Base-by-base conservation (phyloP, 2,113 vertebrate species). In the Uria aalge region DNA sequence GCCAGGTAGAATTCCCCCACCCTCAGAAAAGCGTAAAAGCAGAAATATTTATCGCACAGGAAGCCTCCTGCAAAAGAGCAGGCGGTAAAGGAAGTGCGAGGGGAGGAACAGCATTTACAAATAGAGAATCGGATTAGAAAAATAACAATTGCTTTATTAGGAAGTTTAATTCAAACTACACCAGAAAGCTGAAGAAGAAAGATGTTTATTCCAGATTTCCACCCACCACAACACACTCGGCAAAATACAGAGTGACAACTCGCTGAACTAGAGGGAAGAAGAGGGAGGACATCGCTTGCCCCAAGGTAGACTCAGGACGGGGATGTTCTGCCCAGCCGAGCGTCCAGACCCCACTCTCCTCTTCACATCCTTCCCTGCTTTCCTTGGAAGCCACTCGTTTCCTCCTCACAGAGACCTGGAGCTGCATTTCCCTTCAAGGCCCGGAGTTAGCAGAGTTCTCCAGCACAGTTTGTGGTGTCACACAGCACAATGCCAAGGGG, bases 271-370 rank as follows among this genome's bases (percentile, higher is more conserved):
- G 52, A 1, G 13, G 85, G 66, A 4, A 30, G 78, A 32, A 38
- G 11, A 5, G 47, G 55, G 59, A 32, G 38, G 26, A 11, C 11
- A 0, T 2, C 0, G 18, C 63, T 48, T 24, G 57, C 8, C 52
- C 57, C 48, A 36, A 72, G 8, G 71, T 36, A 22, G 26, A 20
- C 22, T 47, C 38, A 1, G 80, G 38, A 18, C 0, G 2, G 29
- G 47, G 47, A 32, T 7, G 26, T 27, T n/a, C 41, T 71, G 52
- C 56, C 55, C 48, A 24, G 9, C 52, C 19, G 1, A 0, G 11
- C 0, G 0, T 4, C 38, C 52, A 1, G 60, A 15, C 24, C 26
- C 20, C 9, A 0, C 48, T 29, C 56, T 71, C 26, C 32, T 36
- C 59, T 11, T 7, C 0, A 1, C 24, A 1, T 16, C 80, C 68